Base-by-base conservation (phyloP, 2,888 invertebrate genomes). In the Sclerodermus sp. region DNA sequence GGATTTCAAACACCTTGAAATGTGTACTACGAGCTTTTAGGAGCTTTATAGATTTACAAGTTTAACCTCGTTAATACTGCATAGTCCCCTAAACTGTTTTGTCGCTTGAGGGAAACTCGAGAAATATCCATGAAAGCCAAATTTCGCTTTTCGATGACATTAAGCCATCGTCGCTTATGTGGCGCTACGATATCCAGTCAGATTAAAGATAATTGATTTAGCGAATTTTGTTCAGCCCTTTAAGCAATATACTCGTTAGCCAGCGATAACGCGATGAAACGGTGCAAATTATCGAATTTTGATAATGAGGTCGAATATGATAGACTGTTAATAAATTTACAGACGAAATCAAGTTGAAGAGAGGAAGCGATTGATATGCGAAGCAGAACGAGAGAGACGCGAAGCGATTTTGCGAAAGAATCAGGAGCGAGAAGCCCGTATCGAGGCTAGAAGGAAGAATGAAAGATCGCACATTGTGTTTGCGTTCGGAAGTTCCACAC, bases 401-500 rank as follows among this genome's bases (percentile, higher is more conserved):
- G 93, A 93, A 77, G 91, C 91, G 58, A 88, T 94, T 65, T 78
- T 94, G 64, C 87, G 89, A 70, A 88, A 91, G 75, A 93, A 93
- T 80, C 87, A 87, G 81, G 92, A 93, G 76, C 84, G 92, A 64
- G 90, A 90, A 71, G 89, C 89, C 62, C 84, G 90, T 60, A 82
- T 93, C 70, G 93, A 93, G 78, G 84, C 88, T 45, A 90, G 89
- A 77, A 86, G 86, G 69, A 86, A 87, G 70, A 86, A 89, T 67
- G 91, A 92, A 73, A 85, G 89, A 67, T 86, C 86, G 59, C 82
- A 83, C 65, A 82, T 82, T 55, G 89, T 88, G 49, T 94, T 93
- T 81, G 94, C 93, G 47, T 94, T 94, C 80, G 94, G 94, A 53
- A 93, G 93, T 67, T 93, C 93, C 63, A 94, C 93, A 57, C 93